Conservation (phyloP, 2,888 invertebrate genomes). For the Corbicula japonica region DNA sequence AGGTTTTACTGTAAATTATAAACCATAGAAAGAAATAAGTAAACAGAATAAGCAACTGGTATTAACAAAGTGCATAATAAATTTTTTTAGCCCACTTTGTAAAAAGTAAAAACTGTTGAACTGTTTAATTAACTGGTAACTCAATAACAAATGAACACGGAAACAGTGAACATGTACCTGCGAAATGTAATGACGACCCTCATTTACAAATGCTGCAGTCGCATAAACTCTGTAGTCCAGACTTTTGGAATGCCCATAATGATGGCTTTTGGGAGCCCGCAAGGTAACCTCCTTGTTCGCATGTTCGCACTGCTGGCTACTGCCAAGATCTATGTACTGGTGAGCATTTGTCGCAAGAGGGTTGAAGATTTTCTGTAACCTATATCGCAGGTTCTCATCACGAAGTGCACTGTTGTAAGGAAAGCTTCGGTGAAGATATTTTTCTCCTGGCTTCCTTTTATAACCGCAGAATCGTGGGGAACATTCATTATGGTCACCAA, state of each 20-base stretch:
- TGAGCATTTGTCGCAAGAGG: background rate
- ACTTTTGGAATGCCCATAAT: conserved; percentile 45
- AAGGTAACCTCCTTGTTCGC: conserved; percentile 35
- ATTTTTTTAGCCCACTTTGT: too few relatives aligned
- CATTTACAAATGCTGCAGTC: conserved; percentile 47
- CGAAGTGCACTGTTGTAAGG: conserved; percentile 41
- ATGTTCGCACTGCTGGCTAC: conserved; percentile 45
- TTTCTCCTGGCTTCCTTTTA: background rate
- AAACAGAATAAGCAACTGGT: too few relatives aligned
- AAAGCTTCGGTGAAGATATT: background rate
- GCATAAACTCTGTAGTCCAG: conserved; percentile 33
- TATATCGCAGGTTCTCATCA: conserved; percentile 6
- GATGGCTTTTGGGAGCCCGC: conserved; percentile 29
- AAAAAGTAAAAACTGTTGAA: too few relatives aligned
- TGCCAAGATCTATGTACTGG: conserved; percentile 40
- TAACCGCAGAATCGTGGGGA: background rate
- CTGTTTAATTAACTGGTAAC: too few relatives aligned
- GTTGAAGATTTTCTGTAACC: conserved; percentile 1
- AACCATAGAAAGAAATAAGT: too few relatives aligned
- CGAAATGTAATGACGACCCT: conserved; percentile 34
- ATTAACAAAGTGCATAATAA: too few relatives aligned
- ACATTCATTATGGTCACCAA: background rate
- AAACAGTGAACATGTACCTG: too few relatives aligned
- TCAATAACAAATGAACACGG: too few relatives aligned
- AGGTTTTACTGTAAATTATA: too few relatives aligned